These are phyloP conservation scores for Pectinophora gossypiella DNA, from an alignment of 1,140 invertebrate genomes.

Conservation along the genomic window DNA sequence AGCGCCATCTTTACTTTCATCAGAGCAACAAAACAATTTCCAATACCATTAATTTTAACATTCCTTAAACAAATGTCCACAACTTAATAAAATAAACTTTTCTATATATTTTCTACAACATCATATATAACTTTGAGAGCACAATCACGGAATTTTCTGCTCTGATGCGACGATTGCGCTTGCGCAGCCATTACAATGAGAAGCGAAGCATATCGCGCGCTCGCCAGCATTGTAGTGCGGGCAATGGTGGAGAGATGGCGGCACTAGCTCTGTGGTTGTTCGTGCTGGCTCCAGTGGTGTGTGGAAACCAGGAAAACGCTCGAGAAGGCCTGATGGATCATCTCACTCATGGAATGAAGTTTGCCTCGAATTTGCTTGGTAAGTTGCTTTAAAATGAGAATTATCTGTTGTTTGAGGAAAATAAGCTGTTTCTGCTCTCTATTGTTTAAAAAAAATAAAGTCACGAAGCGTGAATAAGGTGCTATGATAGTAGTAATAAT, in stretches of 20 bases:
- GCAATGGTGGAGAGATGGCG: constrained; percentile 47
- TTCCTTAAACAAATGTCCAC: not conserved
- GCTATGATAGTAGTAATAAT: no score
- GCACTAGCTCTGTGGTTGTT: constrained; percentile 29
- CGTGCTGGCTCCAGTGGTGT: constrained; percentile 30
- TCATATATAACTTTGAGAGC: constrained; percentile 28
- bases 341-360: constrained; percentile 78
- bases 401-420: no score
- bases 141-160: constrained; percentile 35
- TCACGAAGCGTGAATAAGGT: no score
- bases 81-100: not conserved
- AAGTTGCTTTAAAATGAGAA: no score
- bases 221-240: constrained; percentile 33
- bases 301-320: constrained; percentile 31
- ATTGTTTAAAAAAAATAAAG: no score
- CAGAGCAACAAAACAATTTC: not conserved
- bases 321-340: constrained; percentile 76
- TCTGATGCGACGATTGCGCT: constrained; percentile 40
- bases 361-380: constrained; percentile 79
- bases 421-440: no score
- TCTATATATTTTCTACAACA: constrained; percentile 13
- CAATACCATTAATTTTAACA: no score
- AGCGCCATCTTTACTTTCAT: not conserved
- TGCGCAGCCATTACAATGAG: constrained; percentile 37
- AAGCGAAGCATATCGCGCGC: constrained; percentile 38